Evolutionary conservation across 2,888 invertebrate species (phyloP).

Genomic region (Opisthograptis luteolata): DNA sequence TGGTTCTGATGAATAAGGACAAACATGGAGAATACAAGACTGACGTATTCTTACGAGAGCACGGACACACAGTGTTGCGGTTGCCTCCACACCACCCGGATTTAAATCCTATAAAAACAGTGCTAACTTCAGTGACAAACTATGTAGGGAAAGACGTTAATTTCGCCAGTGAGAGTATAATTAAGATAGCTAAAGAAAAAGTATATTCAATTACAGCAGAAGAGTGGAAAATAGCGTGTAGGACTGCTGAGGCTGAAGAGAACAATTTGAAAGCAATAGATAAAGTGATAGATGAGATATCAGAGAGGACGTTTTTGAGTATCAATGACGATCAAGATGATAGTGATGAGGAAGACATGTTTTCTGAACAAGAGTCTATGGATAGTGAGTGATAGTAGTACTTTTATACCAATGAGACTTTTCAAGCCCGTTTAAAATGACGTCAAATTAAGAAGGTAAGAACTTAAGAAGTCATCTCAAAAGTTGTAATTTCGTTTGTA

Average conservation of each 20-base stretch:
- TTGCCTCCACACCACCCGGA: constrained; percentile 44
- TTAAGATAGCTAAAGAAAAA: constrained; percentile 46
- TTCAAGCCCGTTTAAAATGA: neutral
- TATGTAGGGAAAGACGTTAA: constrained; percentile 42
- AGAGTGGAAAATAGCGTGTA: constrained; percentile 42
- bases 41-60: constrained; percentile 39
- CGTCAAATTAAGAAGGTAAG: neutral
- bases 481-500: no score
- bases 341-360: constrained; percentile 42
- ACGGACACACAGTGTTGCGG: constrained; percentile 43
- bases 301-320: constrained; percentile 42
- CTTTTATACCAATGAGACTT: neutral
- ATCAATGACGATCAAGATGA: constrained; percentile 40
- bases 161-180: constrained; percentile 40
- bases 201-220: constrained; percentile 37
- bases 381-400: constrained; percentile 40
- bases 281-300: constrained; percentile 47
- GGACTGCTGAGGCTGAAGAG: constrained; percentile 43
- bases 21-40: constrained; percentile 46
- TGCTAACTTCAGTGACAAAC: constrained; percentile 36
- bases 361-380: constrained; percentile 44
- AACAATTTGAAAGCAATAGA: constrained; percentile 45
- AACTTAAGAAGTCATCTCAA: no score
- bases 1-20: constrained; percentile 44
- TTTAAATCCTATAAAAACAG: constrained; percentile 42